Conservation (phyloP, 2,113 vertebrate species). For the Antennarius striatus region DNA sequence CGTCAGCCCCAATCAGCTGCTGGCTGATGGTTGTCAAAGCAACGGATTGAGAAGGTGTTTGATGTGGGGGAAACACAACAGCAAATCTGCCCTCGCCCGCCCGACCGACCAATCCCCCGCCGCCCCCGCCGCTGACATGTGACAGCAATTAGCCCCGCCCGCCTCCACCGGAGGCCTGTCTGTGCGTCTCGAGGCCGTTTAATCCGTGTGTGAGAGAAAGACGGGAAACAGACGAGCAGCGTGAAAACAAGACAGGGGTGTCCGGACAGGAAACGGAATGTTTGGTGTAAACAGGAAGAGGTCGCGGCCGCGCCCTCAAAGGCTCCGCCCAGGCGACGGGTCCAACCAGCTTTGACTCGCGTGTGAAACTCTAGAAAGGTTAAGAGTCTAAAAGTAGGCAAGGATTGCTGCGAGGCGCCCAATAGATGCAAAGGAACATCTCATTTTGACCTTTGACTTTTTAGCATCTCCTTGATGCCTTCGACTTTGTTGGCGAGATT, state of each 20-base stretch:
- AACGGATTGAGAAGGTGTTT: slow-evolving; percentile 73
- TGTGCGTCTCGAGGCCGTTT: slow-evolving; percentile 30
- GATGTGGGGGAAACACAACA: slow-evolving; percentile 68
- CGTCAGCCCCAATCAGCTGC: slow-evolving; percentile 51
- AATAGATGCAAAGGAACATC: too few species aligned
- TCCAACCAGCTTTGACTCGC: too few species aligned
- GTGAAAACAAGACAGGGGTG: slow-evolving; percentile 31
- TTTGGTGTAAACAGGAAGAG: slow-evolving; percentile 30
- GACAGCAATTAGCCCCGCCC: slow-evolving; percentile 64
- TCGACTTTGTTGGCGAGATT: too few species aligned
- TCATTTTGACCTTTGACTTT: too few species aligned
- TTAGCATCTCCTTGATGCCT: too few species aligned
- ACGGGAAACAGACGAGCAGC: neutral
- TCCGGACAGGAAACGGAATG: slow-evolving; percentile 5
- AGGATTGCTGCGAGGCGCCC: too few species aligned
- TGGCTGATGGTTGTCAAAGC: slow-evolving; percentile 67
- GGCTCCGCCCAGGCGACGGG: too few species aligned
- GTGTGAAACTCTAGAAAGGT: too few species aligned
- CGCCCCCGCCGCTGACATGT: slow-evolving; percentile 51
- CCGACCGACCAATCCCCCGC: slow-evolving; percentile 33
- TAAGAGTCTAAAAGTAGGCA: too few species aligned
- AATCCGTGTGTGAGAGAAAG: slow-evolving; percentile 33
- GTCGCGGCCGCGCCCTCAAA: neutral
- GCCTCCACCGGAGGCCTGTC: slow-evolving; percentile 3
- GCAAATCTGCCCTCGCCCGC: slow-evolving; percentile 38